Percentiles rank a stretch among this genome's conserved stretches.
These are phyloP conservation scores for Rhabdomys pumilio DNA, from an alignment of 2,797 vertebrate species.

Conservation along the genomic window DNA sequence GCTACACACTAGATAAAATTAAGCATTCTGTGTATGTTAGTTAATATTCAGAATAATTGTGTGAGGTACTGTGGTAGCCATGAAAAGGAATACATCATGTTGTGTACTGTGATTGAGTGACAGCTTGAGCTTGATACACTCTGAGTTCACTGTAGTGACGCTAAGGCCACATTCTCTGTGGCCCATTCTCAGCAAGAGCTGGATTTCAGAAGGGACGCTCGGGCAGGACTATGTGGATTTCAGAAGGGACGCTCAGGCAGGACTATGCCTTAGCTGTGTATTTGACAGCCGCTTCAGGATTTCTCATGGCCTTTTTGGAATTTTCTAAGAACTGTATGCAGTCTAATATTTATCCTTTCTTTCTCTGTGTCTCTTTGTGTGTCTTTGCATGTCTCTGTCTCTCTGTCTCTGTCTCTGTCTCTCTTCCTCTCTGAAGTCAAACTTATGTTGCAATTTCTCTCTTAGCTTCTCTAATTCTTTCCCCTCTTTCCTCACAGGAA, in stretches of 20 bases:
- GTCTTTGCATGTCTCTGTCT: not conserved
- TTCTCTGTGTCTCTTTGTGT: not conserved
- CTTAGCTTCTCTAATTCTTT: not conserved
- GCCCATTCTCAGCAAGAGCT: not conserved
- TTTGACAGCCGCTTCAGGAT: slow-evolving; percentile 16
- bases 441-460: slow-evolving; percentile 1
- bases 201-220: not conserved
- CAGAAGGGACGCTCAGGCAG: not conserved
- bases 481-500: slow-evolving; percentile 22
- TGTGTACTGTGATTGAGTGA: not conserved
- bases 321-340: slow-evolving; percentile 25
- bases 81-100: not conserved
- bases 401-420: not conserved
- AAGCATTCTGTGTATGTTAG: not conserved
- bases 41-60: slow-evolving; percentile 48
- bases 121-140: not conserved
- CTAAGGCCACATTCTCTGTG: not conserved
- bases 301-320: slow-evolving; percentile 27
- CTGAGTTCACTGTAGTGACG: not conserved
- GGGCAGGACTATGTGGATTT: not conserved
- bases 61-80: not conserved
- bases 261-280: not conserved
- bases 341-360: not conserved
- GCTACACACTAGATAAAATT: not conserved
- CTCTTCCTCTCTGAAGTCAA: not conserved